Evolutionary conservation across 2,888 invertebrate genomes (phyloP), one percentile per base, ranked within the genome.

Genomic region (Xylota sylvarum): DNA sequence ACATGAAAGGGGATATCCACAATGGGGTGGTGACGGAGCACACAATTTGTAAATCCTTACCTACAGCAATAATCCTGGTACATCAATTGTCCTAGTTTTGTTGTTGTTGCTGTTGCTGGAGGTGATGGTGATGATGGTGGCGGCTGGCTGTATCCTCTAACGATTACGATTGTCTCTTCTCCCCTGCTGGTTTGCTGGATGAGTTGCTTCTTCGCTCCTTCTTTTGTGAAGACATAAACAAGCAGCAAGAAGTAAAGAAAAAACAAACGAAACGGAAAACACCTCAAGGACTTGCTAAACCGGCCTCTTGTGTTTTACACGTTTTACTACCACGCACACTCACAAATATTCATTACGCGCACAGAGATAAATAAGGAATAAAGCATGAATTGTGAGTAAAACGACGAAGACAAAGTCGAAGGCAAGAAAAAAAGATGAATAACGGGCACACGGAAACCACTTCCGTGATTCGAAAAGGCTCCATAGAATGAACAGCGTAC

Each of bases 11-110:
- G 27, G 32, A 30, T 35, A 48, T 7, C 19, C 50, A 50, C 30
- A 32, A 64, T 62, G 55, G 76, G 46, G 46, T 65, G 64, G 58
- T 58, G 65, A 65, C 56, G 56, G 37, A 76, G 56, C 35, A 62
- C 14, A 69, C 69, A 78, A 62, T 69, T 72, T 65, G 64, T 58
- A 65, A 72, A 64, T 79, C 65, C 72, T 65, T 72, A 79, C 79
- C 72, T 79, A 72, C 72, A 72, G 64, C 79, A 72, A 79, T 72
- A 79, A 72, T 79, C 79, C 79, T 72, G 65, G 48, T 58, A 72
- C 79, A 72, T 79, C 79, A 72, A 79, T 78, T 69, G 78, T 62
- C 62, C 69, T 69, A 78, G 60, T 78, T 69, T 58, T 58, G n/a
- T 69, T 69, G 12, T 37, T 60, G 48, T 37, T 58, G 17, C 17